phyloP scores from a whole-genome alignment of 2,888 invertebrate species.

The Salpingus planirostris region DNA sequence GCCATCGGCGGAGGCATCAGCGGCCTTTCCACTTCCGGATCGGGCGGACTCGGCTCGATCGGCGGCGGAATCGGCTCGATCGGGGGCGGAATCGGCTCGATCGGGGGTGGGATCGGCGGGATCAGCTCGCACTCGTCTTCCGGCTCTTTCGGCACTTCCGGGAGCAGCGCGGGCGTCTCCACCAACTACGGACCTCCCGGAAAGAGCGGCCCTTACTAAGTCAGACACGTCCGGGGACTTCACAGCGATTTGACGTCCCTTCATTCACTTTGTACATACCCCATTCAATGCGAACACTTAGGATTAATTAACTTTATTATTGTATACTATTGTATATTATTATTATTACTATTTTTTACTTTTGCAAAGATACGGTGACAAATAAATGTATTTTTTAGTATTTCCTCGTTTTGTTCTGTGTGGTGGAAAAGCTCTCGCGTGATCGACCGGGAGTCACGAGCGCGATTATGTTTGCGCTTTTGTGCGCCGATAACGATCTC shows the following conservation, averaged over 20 bases:
- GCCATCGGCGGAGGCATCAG: neutral
- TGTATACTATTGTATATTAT: too few relatives aligned
- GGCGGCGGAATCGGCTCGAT: neutral
- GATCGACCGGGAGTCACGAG: too few relatives aligned
- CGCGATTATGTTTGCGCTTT: too few relatives aligned
- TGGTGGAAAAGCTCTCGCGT: too few relatives aligned
- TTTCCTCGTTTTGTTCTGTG: too few relatives aligned
- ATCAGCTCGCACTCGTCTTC: neutral
- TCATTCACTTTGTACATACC: conserved; percentile 28
- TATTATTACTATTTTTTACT: conserved; percentile 20
- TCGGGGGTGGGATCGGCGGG: conserved; percentile 17
- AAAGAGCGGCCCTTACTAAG: conserved; percentile 25
- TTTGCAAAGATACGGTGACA: conserved; percentile 36
- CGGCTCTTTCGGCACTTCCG: conserved; percentile 17
- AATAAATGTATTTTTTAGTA: conserved; percentile 37
- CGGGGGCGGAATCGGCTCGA: neutral
- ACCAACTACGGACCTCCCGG: conserved; percentile 36
- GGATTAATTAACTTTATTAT: too few relatives aligned
- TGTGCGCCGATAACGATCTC: too few relatives aligned
- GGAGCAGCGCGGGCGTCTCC: conserved; percentile 17
- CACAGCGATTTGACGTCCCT: too few relatives aligned
- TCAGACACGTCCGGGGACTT: too few relatives aligned
- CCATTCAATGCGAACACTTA: too few relatives aligned
- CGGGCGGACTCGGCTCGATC: conserved; percentile 2
- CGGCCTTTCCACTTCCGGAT: conserved; percentile 1